phyloP scores from a whole-genome alignment of 2,888 invertebrate genomes.

The Heliconius erato region DNA sequence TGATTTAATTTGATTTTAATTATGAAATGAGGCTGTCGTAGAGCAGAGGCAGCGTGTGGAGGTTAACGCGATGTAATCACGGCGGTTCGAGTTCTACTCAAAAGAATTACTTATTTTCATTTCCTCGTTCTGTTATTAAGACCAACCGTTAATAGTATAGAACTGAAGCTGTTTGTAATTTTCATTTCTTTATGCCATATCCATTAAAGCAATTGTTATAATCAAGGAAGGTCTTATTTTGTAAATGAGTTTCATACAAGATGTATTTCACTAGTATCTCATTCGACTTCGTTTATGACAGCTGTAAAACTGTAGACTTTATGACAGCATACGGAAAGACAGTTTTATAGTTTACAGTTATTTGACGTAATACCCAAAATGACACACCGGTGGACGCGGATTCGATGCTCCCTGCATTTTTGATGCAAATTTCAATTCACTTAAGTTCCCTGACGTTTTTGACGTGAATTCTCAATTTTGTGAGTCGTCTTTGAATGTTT shows the following conservation, averaged over 20 bases:
- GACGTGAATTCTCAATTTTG: neutral
- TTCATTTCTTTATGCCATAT: neutral
- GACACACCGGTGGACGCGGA: neutral
- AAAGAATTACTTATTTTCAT: too few species aligned
- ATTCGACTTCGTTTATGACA: conserved; percentile 29
- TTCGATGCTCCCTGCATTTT: conserved; percentile 18
- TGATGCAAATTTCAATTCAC: conserved; percentile 26
- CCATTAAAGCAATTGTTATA: too few species aligned
- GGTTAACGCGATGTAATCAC: too few species aligned
- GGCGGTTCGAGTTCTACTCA: too few species aligned
- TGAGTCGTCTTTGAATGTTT: conserved; percentile 18
- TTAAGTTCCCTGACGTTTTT: neutral
- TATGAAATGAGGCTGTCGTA: too few species aligned
- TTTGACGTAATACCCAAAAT: conserved; percentile 8
- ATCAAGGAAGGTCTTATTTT: neutral
- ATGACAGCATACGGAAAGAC: conserved; percentile 27
- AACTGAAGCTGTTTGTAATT: too few species aligned
- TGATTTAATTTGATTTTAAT: too few species aligned
- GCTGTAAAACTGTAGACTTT: conserved; percentile 17
- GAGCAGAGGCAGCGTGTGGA: too few species aligned
- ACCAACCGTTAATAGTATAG: too few species aligned
- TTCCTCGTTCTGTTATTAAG: too few species aligned
- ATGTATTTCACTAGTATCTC: conserved; percentile 30
- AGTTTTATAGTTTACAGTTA: conserved; percentile 31
- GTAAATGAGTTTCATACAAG: conserved; percentile 15